Conservation (phyloP, 2,797 vertebrate species). For the Pseudopleuronectes americanus region DNA sequence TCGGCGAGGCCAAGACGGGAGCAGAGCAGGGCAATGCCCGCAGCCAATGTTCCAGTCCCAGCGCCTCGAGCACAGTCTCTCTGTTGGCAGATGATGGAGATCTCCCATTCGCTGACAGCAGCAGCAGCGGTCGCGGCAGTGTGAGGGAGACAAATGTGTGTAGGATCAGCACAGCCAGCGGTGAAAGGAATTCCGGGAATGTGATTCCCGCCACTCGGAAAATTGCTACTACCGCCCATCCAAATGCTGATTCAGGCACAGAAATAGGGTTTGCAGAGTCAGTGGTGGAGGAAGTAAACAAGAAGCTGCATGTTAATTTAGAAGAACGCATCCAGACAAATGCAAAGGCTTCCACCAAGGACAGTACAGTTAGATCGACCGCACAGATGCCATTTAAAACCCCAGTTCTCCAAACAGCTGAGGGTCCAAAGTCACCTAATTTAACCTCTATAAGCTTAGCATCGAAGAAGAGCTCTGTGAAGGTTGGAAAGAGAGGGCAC, state of each 20-base stretch:
- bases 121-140: constrained; percentile 75
- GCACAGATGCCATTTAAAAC: constrained; percentile 23
- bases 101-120: constrained; percentile 79
- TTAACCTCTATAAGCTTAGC: constrained; percentile 62
- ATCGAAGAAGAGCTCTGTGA: constrained; percentile 66
- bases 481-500: constrained; percentile 56
- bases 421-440: constrained; percentile 57
- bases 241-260: background rate
- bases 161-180: constrained; percentile 34
- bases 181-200: constrained; percentile 53
- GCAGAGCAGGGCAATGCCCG: background rate
- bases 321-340: constrained; percentile 58
- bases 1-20: background rate
- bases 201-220: constrained; percentile 41
- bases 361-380: background rate
- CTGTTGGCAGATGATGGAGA: constrained; percentile 43
- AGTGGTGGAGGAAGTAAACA: constrained; percentile 76
- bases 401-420: constrained; percentile 22
- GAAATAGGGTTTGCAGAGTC: constrained; percentile 58
- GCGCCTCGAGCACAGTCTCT: constrained; percentile 59
- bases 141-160: constrained; percentile 72
- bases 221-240: background rate
- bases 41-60: constrained; percentile 56
- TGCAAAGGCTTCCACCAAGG: constrained; percentile 14
- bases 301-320: constrained; percentile 75